These are phyloP conservation scores for Philotrypesis tridentata DNA, from an alignment of 1,140 invertebrate genomes.

Conservation along the genomic window DNA sequence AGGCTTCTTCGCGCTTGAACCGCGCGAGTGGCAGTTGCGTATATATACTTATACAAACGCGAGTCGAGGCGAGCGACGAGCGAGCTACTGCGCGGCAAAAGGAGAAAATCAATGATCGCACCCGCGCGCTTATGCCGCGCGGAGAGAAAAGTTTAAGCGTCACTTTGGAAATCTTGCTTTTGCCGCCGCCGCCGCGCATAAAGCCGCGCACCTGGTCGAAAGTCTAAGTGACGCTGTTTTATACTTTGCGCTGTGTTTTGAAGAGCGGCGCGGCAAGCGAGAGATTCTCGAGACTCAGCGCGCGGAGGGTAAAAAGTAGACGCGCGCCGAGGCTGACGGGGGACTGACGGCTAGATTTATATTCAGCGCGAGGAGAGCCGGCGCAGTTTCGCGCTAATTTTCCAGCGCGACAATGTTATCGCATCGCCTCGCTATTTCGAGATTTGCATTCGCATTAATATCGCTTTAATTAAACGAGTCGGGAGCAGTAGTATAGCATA, in stretches of 20 bases:
- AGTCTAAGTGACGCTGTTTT: conserved; percentile 38
- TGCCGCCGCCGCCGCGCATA: too few relatives aligned
- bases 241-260: conserved; percentile 46
- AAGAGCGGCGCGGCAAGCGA: conserved; percentile 49
- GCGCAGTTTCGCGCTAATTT: conserved; percentile 40
- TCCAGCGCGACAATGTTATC: background rate
- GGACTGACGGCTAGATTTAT: conserved; percentile 63
- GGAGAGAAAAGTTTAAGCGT: background rate
- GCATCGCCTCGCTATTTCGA: background rate
- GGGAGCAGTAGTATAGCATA: too few relatives aligned
- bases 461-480: background rate
- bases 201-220: conserved; percentile 21
- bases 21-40: too few relatives aligned
- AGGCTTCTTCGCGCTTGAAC: too few relatives aligned
- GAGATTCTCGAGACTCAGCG: conserved; percentile 38
- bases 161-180: background rate
- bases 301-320: conserved; percentile 51
- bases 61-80: background rate
- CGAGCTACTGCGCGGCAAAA: too few relatives aligned
- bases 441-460: background rate
- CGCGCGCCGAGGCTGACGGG: conserved; percentile 53
- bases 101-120: background rate
- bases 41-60: too few relatives aligned
- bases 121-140: too few relatives aligned
- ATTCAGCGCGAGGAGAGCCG: conserved; percentile 58